Evolutionary conservation across 37 sponge, comb jelly and placozoan genomes (phyloP).

Genomic region (Cliona cf. orientalis): DNA sequence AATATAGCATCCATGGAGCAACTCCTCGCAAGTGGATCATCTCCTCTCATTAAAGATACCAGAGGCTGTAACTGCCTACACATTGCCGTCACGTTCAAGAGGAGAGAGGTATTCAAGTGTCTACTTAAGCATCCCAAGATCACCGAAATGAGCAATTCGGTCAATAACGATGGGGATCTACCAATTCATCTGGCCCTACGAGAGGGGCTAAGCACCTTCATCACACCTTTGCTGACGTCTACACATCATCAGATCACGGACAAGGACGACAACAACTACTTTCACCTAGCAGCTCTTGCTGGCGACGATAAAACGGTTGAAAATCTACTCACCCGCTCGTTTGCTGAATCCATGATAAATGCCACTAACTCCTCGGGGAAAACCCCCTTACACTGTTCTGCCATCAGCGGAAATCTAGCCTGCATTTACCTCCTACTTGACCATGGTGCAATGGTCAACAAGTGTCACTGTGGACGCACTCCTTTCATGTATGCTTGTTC

Average conservation of each 20-base stretch:
- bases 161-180: constrained; percentile 7
- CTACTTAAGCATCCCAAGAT: constrained; percentile 9
- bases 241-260: too few species aligned
- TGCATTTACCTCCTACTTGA: background rate
- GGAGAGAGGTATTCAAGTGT: constrained; percentile 16
- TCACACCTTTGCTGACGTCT: background rate
- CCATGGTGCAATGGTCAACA: background rate
- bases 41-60: constrained; percentile 17
- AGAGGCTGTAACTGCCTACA: constrained; percentile 48
- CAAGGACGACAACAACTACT: background rate
- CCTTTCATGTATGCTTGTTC: background rate
- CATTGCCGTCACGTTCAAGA: constrained; percentile 27
- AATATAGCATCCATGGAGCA: constrained; percentile 46
- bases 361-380: background rate
- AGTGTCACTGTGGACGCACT: background rate
- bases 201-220: constrained; percentile 10
- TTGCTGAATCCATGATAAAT: background rate
- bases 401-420: background rate
- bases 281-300: background rate
- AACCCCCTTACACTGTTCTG: background rate
- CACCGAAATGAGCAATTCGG: background rate
- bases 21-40: constrained; percentile 44
- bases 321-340: background rate
- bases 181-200: constrained; percentile 61
- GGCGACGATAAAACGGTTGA: background rate